Evolutionary conservation across 2,888 invertebrate genomes (phyloP), one percentile per base, ranked within the genome.

Genomic region (Drosophila neoperkinsi): DNA sequence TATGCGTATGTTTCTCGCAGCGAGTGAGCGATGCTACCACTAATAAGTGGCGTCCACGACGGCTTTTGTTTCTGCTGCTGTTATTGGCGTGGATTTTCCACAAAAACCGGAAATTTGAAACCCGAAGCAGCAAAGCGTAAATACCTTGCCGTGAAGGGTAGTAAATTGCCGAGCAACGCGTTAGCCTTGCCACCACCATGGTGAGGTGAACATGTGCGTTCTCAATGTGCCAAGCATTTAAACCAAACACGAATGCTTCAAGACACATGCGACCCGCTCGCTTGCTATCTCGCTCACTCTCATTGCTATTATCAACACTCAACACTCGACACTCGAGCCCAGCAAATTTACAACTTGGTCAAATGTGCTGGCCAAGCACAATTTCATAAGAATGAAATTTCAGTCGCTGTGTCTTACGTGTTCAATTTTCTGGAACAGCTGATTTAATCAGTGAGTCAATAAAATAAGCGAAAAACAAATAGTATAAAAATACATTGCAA

Each of bases 361-460:
- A 53, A 49, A 65, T 58, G 33, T 60, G 73, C 61, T 43, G 59
- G 52, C 21, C 28, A 60, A 66, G 65, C 60, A 50, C 60, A 79
- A 79, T 73, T 66, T 81, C 63, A 81, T 69, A 69, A 67, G 63
- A 81, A 77, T 73, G 74, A 81, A 81, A 74, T 78, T 76, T 64
- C 50, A 65, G 58, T 62, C 60, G 43, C 21, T 55, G 21, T 30
- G 58, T 57, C 63, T 43, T 31, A 63, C 43, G 62, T 76, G 73
- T 64, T 81, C 72, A 82, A 82, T 81, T 79, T 73, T 55, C 60
- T 68, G 73, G 63, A 81, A 77, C 67, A 71, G 67, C 60, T 82
- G 75, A 82, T 80, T 75, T 59, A 79, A 82, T 82, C 75, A 74
- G 43, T 51, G 36, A 7, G 31, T n/a, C 46, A 50, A 46, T 11